Evolutionary conservation across 2,888 invertebrate species (phyloP), one percentile per base, ranked within the genome.

Genomic region (Ferdinandea cuprea): DNA sequence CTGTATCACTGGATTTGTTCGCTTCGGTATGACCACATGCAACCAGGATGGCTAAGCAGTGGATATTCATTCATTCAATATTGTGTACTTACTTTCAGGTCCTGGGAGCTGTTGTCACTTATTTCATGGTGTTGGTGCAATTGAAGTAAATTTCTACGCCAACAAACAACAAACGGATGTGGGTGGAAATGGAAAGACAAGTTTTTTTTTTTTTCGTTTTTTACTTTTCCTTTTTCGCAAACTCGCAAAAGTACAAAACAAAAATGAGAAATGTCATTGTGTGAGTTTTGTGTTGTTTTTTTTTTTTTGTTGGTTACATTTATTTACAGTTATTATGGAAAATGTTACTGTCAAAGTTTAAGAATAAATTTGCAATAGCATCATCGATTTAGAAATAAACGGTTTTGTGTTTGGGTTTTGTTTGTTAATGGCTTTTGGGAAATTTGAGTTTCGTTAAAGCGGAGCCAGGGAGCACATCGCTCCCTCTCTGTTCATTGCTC

Each of bases 101-200:
- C 9, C 93, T 97, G 37, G 96, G 96, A 85, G 96, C 96, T 40
- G 95, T 96, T 3, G 96, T 97, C 0, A 97, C 96, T 28, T 96
- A 97, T 91, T 97, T 97, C 93, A 96, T 97, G 96, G 96, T 96
- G 92, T 92, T 97, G 93, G 96, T 97, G 61, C 96, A 96, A 91
- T 93, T 97, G 88, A 96, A 96, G 89, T 96, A 93, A 91, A 91
- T 68, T 72, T n/a, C n/a, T n/a, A n/a, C n/a, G n/a, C 32, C 32
- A 25, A 17, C 21, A 25, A 17, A 2, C 8, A 8, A 8, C 7
- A 7, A 40, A 40, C 40, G 15, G 3, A 8, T 42, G 17, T 17
- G 25, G 52, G 44, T 54, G 46, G 40, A 54, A 8, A 37, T 61
- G 35, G 0, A 17, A 13, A 21, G 48, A 7, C 15, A 35, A 1